Evolutionary conservation across 2,113 vertebrate species (phyloP).

Genomic region (Ursus arctos): DNA sequence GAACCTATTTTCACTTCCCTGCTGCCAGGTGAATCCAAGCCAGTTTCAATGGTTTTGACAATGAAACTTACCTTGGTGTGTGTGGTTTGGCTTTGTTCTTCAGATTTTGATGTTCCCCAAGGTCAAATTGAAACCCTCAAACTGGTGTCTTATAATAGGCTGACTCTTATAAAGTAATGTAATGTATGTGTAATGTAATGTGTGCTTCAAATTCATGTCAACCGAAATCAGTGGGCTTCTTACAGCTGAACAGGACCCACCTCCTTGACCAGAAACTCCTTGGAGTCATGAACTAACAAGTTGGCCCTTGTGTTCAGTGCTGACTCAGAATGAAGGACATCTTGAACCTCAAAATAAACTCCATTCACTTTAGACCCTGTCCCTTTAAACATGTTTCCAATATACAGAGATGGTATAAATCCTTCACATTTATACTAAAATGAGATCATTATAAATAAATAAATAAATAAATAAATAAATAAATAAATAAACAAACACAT

Average conservation of each 20-base stretch:
- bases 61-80: slow-evolving; percentile 75
- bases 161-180: neutral
- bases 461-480: no score
- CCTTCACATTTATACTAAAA: neutral
- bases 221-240: slow-evolving; percentile 49
- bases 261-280: neutral
- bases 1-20: neutral
- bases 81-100: slow-evolving; percentile 53
- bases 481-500: no score
- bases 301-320: neutral
- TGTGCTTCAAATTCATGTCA: slow-evolving; percentile 20
- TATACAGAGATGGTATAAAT: neutral
- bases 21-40: neutral
- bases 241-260: neutral
- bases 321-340: neutral
- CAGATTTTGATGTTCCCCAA: slow-evolving; percentile 32
- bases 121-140: slow-evolving; percentile 70
- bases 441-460: neutral
- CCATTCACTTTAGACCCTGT: neutral
- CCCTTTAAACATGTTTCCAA: neutral
- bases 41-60: slow-evolving; percentile 75
- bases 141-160: neutral
- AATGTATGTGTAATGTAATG: neutral
- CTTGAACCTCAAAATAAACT: neutral
- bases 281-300: neutral